A percentile compares a stretch with the other conserved stretches of the same genome.
phyloP scores from a whole-genome alignment of 2,888 invertebrate species.

The Plagiodera versicolora region DNA sequence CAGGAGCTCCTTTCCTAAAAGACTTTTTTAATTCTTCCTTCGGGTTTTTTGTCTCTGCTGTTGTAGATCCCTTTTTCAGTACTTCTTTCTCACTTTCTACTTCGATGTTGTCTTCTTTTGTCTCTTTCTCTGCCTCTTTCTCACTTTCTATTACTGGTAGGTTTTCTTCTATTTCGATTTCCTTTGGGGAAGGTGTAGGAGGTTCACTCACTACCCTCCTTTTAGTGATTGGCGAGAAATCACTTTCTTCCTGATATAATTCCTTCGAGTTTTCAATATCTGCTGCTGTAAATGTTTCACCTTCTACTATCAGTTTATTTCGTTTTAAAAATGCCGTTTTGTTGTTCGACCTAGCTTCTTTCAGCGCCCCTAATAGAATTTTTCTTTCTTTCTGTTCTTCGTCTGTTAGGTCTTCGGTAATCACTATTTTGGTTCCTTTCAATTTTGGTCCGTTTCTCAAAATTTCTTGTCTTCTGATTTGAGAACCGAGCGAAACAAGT shows the following conservation, averaged over 20 bases:
- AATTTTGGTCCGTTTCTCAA: conserved; percentile 1
- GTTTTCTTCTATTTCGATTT: conserved; percentile 6
- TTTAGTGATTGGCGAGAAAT: neutral
- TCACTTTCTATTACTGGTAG: neutral
- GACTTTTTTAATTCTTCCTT: neutral
- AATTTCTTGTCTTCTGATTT: conserved; percentile 1
- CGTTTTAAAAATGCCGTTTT: neutral
- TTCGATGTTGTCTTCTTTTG: too few relatives aligned
- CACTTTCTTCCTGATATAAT: neutral
- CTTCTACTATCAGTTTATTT: conserved; percentile 4
- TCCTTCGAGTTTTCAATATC: neutral
- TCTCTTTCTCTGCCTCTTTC: neutral
- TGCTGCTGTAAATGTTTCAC: neutral
- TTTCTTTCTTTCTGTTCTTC: neutral
- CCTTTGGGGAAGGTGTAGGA: conserved; percentile 3
- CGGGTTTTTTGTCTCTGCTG: neutral
- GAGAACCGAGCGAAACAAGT: conserved; percentile 6
- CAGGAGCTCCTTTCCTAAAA: neutral
- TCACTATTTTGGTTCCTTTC: conserved; percentile 3
- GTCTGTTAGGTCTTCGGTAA: neutral
- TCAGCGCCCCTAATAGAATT: conserved; percentile 8
- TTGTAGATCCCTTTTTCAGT: conserved; percentile 2
- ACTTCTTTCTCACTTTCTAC: neutral
- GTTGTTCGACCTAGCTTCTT: conserved; percentile 1
- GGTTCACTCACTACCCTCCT: conserved; percentile 3